phyloP scores from a whole-genome alignment of 2,888 invertebrate genomes.

The Venusia cambrica region DNA sequence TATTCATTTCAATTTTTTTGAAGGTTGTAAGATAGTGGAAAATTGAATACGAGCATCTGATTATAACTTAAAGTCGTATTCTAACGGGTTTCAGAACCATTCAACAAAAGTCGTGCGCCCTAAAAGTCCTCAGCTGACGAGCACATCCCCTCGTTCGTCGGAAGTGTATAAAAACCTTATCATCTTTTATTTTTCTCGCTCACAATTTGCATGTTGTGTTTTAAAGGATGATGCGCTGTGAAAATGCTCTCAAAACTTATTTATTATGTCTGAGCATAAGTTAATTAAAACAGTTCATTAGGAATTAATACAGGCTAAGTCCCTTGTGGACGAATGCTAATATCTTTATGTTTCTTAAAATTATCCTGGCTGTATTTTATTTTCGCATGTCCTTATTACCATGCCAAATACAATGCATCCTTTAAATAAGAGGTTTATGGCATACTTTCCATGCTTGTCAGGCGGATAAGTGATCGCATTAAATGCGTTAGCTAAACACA shows the following conservation, averaged over 20 bases:
- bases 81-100: too few relatives aligned
- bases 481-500: too few relatives aligned
- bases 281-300: constrained; percentile 53
- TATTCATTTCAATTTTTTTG: too few relatives aligned
- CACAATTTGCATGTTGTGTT: constrained; percentile 77
- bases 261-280: constrained; percentile 60
- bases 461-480: too few relatives aligned
- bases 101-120: constrained; percentile 31
- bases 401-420: too few relatives aligned
- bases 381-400: too few relatives aligned
- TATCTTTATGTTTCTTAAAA: constrained; percentile 10
- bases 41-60: too few relatives aligned
- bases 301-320: constrained; percentile 29
- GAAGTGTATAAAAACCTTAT: constrained; percentile 72
- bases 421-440: too few relatives aligned
- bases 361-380: too few relatives aligned
- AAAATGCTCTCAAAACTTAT: constrained; percentile 67
- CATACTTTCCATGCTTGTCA: too few relatives aligned
- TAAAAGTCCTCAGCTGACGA: constrained; percentile 35
- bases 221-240: constrained; percentile 69
- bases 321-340: constrained; percentile 22
- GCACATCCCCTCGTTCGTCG: constrained; percentile 49
- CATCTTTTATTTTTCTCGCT: constrained; percentile 72
- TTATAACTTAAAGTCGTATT: too few relatives aligned
- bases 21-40: too few relatives aligned